These are phyloP conservation scores for Conops quadrifasciatus DNA, from an alignment of 2,888 invertebrate genomes.

Conservation along the genomic window DNA sequence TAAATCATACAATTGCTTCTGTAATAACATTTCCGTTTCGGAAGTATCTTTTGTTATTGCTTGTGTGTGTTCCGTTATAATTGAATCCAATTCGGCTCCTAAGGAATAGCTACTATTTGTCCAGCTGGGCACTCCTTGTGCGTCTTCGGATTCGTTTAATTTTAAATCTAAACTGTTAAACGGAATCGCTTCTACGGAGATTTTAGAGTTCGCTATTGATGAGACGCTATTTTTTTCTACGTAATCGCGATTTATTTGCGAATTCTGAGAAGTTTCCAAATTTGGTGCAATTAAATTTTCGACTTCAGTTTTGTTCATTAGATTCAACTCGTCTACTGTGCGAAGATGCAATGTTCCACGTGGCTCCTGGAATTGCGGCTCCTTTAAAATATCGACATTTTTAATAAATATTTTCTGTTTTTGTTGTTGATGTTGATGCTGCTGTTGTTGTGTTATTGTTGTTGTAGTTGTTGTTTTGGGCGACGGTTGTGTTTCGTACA, in stretches of 20 bases:
- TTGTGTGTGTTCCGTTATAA: conserved; percentile 48
- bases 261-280: conserved; percentile 45
- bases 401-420: conserved; percentile 61
- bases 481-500: conserved; percentile 8
- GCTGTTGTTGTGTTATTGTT: not conserved
- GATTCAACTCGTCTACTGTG: conserved; percentile 64
- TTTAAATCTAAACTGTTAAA: conserved; percentile 23
- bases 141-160: conserved; percentile 38
- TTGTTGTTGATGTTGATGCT: conserved; percentile 36
- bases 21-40: conserved; percentile 37
- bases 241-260: conserved; percentile 27
- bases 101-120: conserved; percentile 51
- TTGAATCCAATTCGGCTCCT: conserved; percentile 54
- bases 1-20: conserved; percentile 48
- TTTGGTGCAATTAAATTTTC: conserved; percentile 61
- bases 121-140: conserved; percentile 46
- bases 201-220: conserved; percentile 17
- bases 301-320: conserved; percentile 64
- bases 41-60: not conserved
- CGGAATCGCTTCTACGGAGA: conserved; percentile 7
- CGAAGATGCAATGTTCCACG: conserved; percentile 61
- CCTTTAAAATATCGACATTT: conserved; percentile 58
- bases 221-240: conserved; percentile 29
- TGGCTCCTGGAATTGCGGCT: conserved; percentile 53
- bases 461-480: conserved; percentile 3